Conservation (phyloP, 2,797 vertebrate species). For the Crossoptilon crossoptilon region DNA sequence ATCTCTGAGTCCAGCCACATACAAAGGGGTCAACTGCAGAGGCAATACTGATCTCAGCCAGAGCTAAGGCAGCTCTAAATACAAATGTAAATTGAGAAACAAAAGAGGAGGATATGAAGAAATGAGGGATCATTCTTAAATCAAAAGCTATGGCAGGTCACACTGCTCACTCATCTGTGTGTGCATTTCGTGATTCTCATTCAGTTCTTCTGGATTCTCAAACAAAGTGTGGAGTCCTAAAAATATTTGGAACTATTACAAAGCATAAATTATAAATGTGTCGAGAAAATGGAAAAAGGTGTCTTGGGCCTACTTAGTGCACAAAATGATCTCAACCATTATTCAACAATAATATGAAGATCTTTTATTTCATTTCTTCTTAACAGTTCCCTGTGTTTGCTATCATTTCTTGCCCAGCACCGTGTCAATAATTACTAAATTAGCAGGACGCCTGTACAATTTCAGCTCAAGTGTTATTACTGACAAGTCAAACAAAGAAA, state of each 20-base stretch:
- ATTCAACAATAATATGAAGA: slow-evolving; percentile 83
- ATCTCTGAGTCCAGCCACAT: background rate
- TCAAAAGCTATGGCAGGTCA: slow-evolving; percentile 61
- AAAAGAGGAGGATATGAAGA: background rate
- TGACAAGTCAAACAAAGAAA: slow-evolving; percentile 91
- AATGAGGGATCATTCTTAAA: slow-evolving; percentile 57
- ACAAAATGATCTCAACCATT: slow-evolving; percentile 82
- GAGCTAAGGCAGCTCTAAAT: slow-evolving; percentile 26
- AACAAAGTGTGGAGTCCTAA: slow-evolving; percentile 82
- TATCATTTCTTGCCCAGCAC: slow-evolving; percentile 87
- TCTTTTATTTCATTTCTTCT: slow-evolving; percentile 85
- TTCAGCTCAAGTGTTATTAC: slow-evolving; percentile 89
- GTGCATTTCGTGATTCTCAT: slow-evolving; percentile 75
- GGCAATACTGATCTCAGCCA: slow-evolving; percentile 5
- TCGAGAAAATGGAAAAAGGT: slow-evolving; percentile 83
- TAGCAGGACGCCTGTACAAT: slow-evolving; percentile 88
- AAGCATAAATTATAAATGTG: slow-evolving; percentile 88
- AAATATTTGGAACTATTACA: slow-evolving; percentile 88
- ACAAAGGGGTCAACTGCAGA: background rate
- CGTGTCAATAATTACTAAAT: slow-evolving; percentile 96
- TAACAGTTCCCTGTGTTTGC: slow-evolving; percentile 88
- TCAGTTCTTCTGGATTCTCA: slow-evolving; percentile 77
- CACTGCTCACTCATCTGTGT: slow-evolving; percentile 53
- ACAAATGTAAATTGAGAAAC: slow-evolving; percentile 22
- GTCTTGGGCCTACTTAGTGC: slow-evolving; percentile 79